phyloP scores from a whole-genome alignment of 2,888 invertebrate species.

The Aspidiotus destructor region DNA sequence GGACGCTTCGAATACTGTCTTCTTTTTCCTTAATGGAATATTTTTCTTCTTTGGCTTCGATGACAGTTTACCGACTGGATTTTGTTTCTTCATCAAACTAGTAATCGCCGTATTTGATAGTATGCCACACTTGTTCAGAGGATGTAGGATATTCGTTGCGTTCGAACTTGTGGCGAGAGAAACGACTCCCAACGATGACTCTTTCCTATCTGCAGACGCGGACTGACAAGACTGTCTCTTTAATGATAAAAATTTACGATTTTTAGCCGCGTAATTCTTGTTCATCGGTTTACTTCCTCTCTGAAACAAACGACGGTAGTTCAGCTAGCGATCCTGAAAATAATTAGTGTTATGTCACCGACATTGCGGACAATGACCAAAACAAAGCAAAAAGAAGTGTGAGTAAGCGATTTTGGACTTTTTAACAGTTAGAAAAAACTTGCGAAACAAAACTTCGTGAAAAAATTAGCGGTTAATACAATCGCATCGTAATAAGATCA shows the following conservation, averaged over 20 bases:
- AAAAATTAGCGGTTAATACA: too few species aligned
- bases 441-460: too few species aligned
- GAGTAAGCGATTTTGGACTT: too few species aligned
- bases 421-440: too few species aligned
- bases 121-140: slow-evolving; percentile 17
- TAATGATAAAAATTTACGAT: slow-evolving; percentile 14
- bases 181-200: background rate
- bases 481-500: background rate
- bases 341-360: background rate
- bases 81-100: slow-evolving; percentile 16
- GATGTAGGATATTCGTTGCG: slow-evolving; percentile 10
- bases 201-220: background rate
- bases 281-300: slow-evolving; percentile 26
- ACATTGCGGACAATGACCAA: background rate
- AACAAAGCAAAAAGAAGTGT: background rate
- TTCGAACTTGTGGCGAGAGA: background rate
- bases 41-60: slow-evolving; percentile 11
- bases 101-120: slow-evolving; percentile 3
- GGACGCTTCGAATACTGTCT: background rate
- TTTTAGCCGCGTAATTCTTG: slow-evolving; percentile 18
- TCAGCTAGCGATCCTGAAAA: slow-evolving; percentile 24
- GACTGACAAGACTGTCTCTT: slow-evolving; percentile 14
- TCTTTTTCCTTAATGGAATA: slow-evolving; percentile 8
- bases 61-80: slow-evolving; percentile 8
- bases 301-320: slow-evolving; percentile 24